Base-by-base conservation (phyloP, 2,797 vertebrate genomes). In the Sebastes vulpes region DNA sequence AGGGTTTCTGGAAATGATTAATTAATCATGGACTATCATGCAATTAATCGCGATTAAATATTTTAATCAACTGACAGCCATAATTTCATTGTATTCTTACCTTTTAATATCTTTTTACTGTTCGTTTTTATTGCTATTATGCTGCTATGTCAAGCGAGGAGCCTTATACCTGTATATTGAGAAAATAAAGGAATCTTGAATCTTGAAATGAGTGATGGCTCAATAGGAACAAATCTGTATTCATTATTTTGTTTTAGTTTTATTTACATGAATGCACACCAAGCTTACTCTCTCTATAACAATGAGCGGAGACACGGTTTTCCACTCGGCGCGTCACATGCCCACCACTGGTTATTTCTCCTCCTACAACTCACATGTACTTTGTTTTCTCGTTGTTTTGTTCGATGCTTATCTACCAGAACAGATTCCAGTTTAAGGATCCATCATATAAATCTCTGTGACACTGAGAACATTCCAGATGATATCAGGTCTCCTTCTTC, bases 401-500 rank as follows among this genome's bases (percentile, higher is more conserved):
- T 25, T 48, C 6, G 14, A 66, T 73, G 12, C 65, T 31, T 20
- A 90, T 85, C 86, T 66, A 9, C 28, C n/a, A 23, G 29, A 21
- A 65, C 21, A 82, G 59, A 92, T 92, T 92, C 82, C 70, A 75
- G 60, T 69, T 65, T 26, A 35, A 85, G 58, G 14, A 74, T 73
- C 64, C 20, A 66, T 89, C 75, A 82, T 65, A 26, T 76, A 58
- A 53, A 38, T 65, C 59, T 79, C 48, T 64, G 12, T 64, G 29
- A 75, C 73, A 86, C 64, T 38, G 31, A 70, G 90, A 82, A 94
- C 91, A 95, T 95, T 94, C 92, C 91, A 92, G 91, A 88, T 92
- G 6, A 56, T 89, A 94, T 95, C 93, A 59, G 42, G 12, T 26
- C 82, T 58, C 73, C 59, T 26, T 57, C 52, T 64, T 65, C 11